Percentiles rank a stretch among this genome's conserved stretches.
Evolutionary conservation across 2,797 vertebrate genomes (phyloP).

Genomic region (Adelosebastes latens): DNA sequence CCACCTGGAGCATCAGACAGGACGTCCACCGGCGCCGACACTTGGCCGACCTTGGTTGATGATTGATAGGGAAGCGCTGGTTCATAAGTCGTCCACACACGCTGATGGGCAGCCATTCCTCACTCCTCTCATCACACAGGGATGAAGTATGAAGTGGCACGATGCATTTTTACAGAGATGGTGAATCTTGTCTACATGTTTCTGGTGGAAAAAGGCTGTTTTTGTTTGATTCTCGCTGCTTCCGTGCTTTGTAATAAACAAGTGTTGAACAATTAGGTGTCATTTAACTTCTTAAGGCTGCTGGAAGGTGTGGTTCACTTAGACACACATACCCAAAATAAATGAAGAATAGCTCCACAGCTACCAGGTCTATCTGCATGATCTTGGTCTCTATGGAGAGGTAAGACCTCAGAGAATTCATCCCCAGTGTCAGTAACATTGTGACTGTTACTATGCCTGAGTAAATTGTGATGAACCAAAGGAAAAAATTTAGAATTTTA

Average conservation of each 20-base stretch:
- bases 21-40: conserved; percentile 25
- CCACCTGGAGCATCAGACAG: conserved; percentile 24
- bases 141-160: conserved; percentile 33
- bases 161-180: background rate
- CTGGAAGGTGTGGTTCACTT: no score
- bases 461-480: no score
- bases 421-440: no score
- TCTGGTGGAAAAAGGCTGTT: background rate
- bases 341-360: no score
- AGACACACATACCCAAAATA: no score
- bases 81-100: conserved; percentile 44
- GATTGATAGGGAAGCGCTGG: conserved; percentile 67
- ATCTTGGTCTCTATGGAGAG: no score
- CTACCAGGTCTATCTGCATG: no score
- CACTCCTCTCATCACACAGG: conserved; percentile 42
- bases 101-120: conserved; percentile 33
- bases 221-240: background rate
- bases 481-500: no score
- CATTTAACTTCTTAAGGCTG: no score
- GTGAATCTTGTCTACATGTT: background rate
- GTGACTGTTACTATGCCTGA: no score
- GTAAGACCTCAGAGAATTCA: no score
- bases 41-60: conserved; percentile 60
- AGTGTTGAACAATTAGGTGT: no score
- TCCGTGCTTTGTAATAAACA: background rate